Evolutionary conservation across 2,113 vertebrate species (phyloP).

Genomic region (Fregetta grallaria): DNA sequence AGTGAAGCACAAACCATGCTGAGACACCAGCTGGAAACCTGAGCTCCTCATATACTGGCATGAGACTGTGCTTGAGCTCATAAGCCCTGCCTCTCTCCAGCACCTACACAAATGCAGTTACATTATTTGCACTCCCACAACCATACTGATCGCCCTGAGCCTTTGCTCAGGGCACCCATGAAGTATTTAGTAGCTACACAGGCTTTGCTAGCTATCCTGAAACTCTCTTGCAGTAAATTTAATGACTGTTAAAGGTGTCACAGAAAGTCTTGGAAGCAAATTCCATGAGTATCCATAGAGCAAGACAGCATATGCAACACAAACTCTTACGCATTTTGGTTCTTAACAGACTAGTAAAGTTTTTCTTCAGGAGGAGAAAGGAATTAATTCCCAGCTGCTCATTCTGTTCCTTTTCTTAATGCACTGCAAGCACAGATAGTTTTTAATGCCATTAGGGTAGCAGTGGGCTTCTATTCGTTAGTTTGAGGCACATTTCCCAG

Average conservation of each 20-base stretch:
- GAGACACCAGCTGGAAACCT: neutral
- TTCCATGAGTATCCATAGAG: neutral
- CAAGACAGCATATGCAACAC: neutral
- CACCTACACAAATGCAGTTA: neutral
- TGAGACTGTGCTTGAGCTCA: neutral
- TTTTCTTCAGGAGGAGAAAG: neutral
- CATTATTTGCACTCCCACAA: neutral
- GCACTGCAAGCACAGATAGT: neutral
- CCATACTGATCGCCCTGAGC: neutral
- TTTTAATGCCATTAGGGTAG: neutral
- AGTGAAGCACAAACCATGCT: neutral
- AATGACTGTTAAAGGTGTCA: neutral
- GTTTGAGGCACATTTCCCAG: neutral
- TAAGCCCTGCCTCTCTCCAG: neutral
- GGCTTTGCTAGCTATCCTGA: neutral
- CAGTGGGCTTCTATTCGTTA: neutral
- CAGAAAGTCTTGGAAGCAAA: neutral
- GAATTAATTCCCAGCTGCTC: neutral
- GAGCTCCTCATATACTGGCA: neutral
- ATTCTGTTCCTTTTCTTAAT: neutral
- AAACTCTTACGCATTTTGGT: neutral
- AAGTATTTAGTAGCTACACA: neutral
- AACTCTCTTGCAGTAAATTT: neutral
- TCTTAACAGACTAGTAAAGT: neutral
- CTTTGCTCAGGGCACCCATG: neutral